Conservation (phyloP, 2,888 invertebrate genomes). For the Caenorhabditis japonica region DNA sequence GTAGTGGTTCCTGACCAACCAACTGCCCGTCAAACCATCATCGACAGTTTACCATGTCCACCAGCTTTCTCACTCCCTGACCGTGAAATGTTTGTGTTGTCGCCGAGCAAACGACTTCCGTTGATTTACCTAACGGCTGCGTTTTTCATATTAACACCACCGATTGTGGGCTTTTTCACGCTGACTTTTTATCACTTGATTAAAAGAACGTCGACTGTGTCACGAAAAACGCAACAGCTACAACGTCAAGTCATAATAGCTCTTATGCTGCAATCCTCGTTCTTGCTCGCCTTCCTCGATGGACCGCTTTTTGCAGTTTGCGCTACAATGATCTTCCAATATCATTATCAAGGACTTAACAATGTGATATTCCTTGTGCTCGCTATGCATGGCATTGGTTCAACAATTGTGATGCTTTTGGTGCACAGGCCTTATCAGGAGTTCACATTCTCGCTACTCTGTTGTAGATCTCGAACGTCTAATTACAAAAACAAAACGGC, state of each 20-base stretch:
- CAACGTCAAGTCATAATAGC: neutral
- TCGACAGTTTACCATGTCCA: neutral
- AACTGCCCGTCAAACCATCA: neutral
- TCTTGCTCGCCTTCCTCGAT: neutral
- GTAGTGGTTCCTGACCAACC: neutral
- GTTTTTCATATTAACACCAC: too few relatives aligned
- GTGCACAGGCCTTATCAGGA: constrained; percentile 9
- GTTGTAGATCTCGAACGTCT: too few relatives aligned
- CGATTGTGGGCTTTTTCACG: too few relatives aligned
- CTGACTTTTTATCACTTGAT: too few relatives aligned
- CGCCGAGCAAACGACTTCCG: neutral
- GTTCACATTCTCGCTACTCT: too few relatives aligned
- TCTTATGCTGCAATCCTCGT: neutral
- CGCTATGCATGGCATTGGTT: neutral
- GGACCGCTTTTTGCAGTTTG: too few relatives aligned
- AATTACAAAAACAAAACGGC: too few relatives aligned
- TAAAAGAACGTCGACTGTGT: neutral
- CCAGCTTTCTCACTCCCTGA: neutral
- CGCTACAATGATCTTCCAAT: neutral
- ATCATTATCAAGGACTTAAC: neutral
- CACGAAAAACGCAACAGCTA: neutral
- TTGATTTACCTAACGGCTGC: neutral
- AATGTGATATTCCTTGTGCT: constrained; percentile 5
- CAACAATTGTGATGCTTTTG: constrained; percentile 1
- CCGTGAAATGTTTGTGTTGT: neutral